Percentiles rank a stretch among this genome's conserved stretches.
These are phyloP conservation scores for Seladonia tumulorum DNA, from an alignment of 2,888 invertebrate genomes.

Conservation along the genomic window DNA sequence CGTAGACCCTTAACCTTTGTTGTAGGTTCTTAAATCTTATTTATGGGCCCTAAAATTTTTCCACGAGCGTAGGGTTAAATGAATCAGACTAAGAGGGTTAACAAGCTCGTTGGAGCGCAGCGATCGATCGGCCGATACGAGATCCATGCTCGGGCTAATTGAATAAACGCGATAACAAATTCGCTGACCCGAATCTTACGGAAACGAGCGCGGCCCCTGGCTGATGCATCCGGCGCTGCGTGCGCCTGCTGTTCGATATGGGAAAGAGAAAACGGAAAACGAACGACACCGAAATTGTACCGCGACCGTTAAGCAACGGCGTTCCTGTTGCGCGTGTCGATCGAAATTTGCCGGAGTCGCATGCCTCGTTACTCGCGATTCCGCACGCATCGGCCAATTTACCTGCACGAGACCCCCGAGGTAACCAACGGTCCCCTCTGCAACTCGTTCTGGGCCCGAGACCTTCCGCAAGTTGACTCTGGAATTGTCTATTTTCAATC, in stretches of 20 bases:
- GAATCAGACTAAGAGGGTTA: neutral
- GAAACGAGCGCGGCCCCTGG: conserved; percentile 54
- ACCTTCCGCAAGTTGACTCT: neutral
- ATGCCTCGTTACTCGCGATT: conserved; percentile 25
- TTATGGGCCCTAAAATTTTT: neutral
- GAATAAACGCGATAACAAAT: conserved; percentile 63
- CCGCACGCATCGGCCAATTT: conserved; percentile 18
- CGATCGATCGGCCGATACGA: neutral
- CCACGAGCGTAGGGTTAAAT: too few relatives aligned
- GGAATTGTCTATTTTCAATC: neutral
- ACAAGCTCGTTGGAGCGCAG: neutral
- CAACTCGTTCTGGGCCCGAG: neutral
- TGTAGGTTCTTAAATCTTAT: neutral
- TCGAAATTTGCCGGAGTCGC: conserved; percentile 67
- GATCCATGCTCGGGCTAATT: conserved; percentile 19
- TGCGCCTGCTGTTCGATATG: conserved; percentile 49
- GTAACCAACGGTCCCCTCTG: neutral
- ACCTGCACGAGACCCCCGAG: neutral
- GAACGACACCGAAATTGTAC: conserved; percentile 63
- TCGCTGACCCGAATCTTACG: conserved; percentile 68
- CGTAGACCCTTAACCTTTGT: too few relatives aligned
- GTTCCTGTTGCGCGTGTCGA: conserved; percentile 68
- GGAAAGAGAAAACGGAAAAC: conserved; percentile 70
- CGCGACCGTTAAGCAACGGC: conserved; percentile 61
- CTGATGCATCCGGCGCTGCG: conserved; percentile 54